phyloP scores from a whole-genome alignment of 2,888 invertebrate species.

The Lymantria dispar region DNA sequence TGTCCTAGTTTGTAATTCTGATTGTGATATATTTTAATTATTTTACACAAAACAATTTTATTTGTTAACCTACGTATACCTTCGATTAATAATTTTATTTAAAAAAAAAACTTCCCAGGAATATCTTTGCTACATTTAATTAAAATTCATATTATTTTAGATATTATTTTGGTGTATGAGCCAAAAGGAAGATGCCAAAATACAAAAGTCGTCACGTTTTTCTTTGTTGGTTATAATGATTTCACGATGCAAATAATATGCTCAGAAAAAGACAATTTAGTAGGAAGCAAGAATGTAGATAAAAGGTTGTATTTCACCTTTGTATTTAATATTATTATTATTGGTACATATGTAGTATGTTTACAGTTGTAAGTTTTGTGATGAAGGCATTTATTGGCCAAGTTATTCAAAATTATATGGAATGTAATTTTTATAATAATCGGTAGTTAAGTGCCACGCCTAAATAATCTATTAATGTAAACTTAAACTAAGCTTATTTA shows the following conservation, averaged over 20 bases:
- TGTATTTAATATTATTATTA: conserved; percentile 20
- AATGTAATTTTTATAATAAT: conserved; percentile 66
- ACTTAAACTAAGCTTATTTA: conserved; percentile 71
- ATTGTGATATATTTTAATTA: conserved; percentile 64
- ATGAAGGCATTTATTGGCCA: conserved; percentile 78
- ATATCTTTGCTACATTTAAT: neutral
- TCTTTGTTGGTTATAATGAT: conserved; percentile 39
- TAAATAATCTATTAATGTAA: conserved; percentile 59
- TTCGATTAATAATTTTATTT: too few species aligned
- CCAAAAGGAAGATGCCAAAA: conserved; percentile 78
- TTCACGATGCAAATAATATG: conserved; percentile 52
- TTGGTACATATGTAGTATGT: conserved; percentile 26
- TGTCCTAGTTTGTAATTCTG: conserved; percentile 57
- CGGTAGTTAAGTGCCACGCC: conserved; percentile 77
- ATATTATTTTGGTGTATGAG: conserved; percentile 65
- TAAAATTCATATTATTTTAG: conserved; percentile 5
- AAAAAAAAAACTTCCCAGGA: conserved; percentile 5
- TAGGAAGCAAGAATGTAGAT: conserved; percentile 50
- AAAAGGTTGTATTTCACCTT: conserved; percentile 45
- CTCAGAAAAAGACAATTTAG: conserved; percentile 77
- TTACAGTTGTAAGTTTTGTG: conserved; percentile 58
- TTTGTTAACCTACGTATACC: too few species aligned
- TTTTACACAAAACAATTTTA: neutral
- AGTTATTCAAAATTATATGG: conserved; percentile 64
- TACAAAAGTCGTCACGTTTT: conserved; percentile 61